Percentiles rank a stretch among this genome's conserved stretches.
These are phyloP conservation scores for Heteractis magnifica DNA, from an alignment of 92 coral and sea anemone species.

Conservation along the genomic window DNA sequence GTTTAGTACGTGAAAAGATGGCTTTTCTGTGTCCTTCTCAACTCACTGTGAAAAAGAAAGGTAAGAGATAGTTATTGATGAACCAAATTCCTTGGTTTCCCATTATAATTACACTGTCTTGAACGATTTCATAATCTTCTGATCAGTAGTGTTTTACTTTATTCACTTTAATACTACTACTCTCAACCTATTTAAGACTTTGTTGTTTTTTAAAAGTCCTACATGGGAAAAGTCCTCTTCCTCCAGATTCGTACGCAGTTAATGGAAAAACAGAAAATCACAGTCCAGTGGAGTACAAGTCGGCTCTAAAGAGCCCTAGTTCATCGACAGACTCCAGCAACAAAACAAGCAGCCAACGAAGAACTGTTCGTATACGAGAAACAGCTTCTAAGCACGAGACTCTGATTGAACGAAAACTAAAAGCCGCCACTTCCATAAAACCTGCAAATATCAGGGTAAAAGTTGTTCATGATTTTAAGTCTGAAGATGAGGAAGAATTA, in stretches of 20 bases:
- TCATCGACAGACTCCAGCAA: conserved; percentile 48
- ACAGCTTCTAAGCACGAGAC: conserved; percentile 53
- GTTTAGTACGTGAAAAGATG: conserved; percentile 29
- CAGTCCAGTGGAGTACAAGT: conserved; percentile 41
- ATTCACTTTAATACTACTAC: background rate
- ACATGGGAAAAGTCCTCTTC: conserved; percentile 59
- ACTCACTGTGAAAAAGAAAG: conserved; percentile 67
- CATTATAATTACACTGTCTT: background rate
- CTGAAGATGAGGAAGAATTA: conserved; percentile 70
- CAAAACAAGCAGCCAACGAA: conserved; percentile 40
- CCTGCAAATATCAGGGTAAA: conserved; percentile 79
- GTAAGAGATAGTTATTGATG: conserved; percentile 27
- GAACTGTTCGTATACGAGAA: conserved; percentile 77
- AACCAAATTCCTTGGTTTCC: conserved; percentile 9
- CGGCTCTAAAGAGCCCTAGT: conserved; percentile 67
- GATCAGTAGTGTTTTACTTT: too few relatives aligned
- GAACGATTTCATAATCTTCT: background rate
- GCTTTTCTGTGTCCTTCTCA: conserved; percentile 82
- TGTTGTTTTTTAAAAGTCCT: conserved; percentile 35
- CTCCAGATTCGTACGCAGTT: conserved; percentile 47
- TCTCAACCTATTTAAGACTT: conserved; percentile 1
- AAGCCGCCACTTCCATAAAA: conserved; percentile 56
- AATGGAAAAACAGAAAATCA: conserved; percentile 26
- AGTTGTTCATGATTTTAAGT: conserved; percentile 55
- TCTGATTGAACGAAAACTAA: conserved; percentile 62